Evolutionary conservation across 2,888 invertebrate species (phyloP), one percentile per base, ranked within the genome.

Genomic region (Xylocampa areola): DNA sequence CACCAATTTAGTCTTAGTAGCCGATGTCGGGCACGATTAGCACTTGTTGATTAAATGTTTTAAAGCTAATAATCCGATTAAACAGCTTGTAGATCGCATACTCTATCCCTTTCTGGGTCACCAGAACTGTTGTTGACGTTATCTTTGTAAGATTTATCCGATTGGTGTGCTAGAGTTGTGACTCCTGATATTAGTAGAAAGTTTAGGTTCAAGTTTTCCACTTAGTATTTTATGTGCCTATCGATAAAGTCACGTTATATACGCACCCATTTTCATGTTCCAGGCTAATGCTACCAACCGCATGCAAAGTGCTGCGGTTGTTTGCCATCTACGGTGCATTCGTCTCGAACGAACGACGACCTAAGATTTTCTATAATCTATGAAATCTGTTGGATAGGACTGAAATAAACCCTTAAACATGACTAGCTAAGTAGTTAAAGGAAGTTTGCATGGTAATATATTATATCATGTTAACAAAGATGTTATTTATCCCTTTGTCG

Each of bases 1-100:
- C 68, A 78, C 75, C 82, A 81, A 81, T 86, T 85, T 85, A 81
- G 80, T 86, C 85, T 86, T 86, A 82, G 87, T 84, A 85, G 87
- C 81, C 77, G 86, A 88, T 88, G 77, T 75, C 73, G 76, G 51
- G 72, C 75, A 64, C 81, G 85, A 89, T 89, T 82, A 86, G 76
- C 70, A 75, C 77, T 72, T 73, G 79, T 80, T 85, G 85, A 89
- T 87, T 85, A 80, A 87, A 86, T 81, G 80, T 78, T 85, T 79
- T 79, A 72, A 80, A 81, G 77, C 80, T 81, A 86, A 86, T 88
- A 85, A 86, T 87, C 73, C 70, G 80, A 88, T 88, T 83, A 82
- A 79, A 82, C 80, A 75, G 64, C 75, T 81, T 74, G 79, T 83
- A 81, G 75, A 73, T 78, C 66, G 65, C 69, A 80, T 73, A 77